Evolutionary conservation across 2,888 invertebrate species (phyloP).

Genomic region (Brenthis daphne): DNA sequence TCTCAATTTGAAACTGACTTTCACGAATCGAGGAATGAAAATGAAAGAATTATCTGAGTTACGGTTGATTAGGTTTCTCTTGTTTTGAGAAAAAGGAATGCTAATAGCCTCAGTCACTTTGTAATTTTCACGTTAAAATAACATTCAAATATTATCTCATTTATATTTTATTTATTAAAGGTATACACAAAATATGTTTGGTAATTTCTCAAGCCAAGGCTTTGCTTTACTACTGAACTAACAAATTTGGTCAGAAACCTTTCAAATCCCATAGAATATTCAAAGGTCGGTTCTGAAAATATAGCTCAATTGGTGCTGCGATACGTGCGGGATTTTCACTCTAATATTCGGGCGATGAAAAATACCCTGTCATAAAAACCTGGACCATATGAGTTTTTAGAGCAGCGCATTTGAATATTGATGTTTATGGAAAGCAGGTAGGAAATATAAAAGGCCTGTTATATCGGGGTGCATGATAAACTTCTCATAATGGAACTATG

Average conservation of each 20-base stretch:
- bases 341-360: conserved; percentile 77
- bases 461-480: conserved; percentile 47
- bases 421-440: conserved; percentile 67
- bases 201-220: neutral
- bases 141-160: neutral
- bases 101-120: neutral
- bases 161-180: neutral
- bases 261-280: conserved; percentile 75
- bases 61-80: conserved; percentile 14
- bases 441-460: conserved; percentile 49
- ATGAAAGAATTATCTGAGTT: conserved; percentile 8
- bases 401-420: conserved; percentile 73
- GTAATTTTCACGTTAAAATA: neutral
- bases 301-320: conserved; percentile 70
- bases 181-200: neutral
- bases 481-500: conserved; percentile 49
- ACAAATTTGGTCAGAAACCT: conserved; percentile 58
- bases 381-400: conserved; percentile 73
- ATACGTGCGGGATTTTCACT: conserved; percentile 66
- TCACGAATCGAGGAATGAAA: conserved; percentile 5
- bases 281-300: conserved; percentile 71
- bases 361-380: conserved; percentile 74
- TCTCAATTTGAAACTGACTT: conserved; percentile 37
- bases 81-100: conserved; percentile 3
- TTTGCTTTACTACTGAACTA: conserved; percentile 40